Evolutionary conservation across 2,888 invertebrate genomes (phyloP).

Genomic region (Nomada ferruginata): DNA sequence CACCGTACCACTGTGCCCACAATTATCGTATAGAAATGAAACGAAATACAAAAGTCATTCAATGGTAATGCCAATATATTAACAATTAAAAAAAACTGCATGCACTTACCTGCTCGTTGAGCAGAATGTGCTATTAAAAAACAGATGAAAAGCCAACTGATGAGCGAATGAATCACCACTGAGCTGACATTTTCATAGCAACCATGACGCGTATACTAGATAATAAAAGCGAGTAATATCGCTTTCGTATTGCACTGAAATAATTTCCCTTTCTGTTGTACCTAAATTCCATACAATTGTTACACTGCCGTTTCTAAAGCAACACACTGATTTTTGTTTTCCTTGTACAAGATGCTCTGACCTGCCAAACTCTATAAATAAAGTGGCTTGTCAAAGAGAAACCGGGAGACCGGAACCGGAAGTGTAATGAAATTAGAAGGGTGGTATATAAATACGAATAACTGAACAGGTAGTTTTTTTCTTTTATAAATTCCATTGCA

Average conservation of each 20-base stretch:
- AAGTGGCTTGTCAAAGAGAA: slow-evolving; percentile 72
- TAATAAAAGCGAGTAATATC: slow-evolving; percentile 60
- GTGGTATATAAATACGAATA: slow-evolving; percentile 59
- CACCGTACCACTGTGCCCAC: slow-evolving; percentile 36
- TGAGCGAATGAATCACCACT: slow-evolving; percentile 75
- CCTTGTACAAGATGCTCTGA: slow-evolving; percentile 41
- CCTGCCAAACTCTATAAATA: slow-evolving; percentile 70
- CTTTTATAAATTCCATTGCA: neutral
- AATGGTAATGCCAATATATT: neutral
- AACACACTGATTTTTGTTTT: slow-evolving; percentile 52
- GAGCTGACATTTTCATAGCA: slow-evolving; percentile 76
- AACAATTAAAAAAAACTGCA: slow-evolving; percentile 3
- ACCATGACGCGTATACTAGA: slow-evolving; percentile 62
- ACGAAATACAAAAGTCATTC: neutral
- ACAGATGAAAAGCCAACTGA: slow-evolving; percentile 59
- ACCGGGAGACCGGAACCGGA: slow-evolving; percentile 68
- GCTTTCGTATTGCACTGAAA: slow-evolving; percentile 46
- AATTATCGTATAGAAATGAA: slow-evolving; percentile 13
- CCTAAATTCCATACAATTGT: slow-evolving; percentile 23
- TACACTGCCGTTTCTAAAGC: slow-evolving; percentile 41
- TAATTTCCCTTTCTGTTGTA: slow-evolving; percentile 26
- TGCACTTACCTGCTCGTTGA: slow-evolving; percentile 66
- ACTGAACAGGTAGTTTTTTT: slow-evolving; percentile 13
- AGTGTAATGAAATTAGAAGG: slow-evolving; percentile 55
- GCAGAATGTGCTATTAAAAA: slow-evolving; percentile 60